Evolutionary conservation across 2,888 invertebrate species (phyloP), one percentile per base, ranked within the genome.

Genomic region (Dryobotodes eremita): DNA sequence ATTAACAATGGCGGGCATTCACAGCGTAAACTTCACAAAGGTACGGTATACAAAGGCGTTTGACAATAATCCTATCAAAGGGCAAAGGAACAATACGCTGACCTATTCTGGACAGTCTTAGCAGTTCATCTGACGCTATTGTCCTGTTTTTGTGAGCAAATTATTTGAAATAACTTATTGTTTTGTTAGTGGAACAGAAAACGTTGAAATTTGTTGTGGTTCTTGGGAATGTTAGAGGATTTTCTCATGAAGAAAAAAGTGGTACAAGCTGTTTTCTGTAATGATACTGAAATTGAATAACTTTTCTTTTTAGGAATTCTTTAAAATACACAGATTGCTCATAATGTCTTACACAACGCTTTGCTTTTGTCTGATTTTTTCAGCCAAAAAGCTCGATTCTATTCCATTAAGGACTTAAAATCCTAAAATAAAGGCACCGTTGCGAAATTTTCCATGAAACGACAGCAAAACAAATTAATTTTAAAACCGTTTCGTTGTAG

Each of bases 31-130:
- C 84, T 89, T 73, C 75, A 88, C 88, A 89, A 88, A 86, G 89
- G 85, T 86, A 82, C n/a, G 71, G 48, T 68, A 86, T 85, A 89
- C 89, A 89, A 89, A 89, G 78, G 86, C 83, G 71, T 87, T 86
- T 84, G 85, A 89, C 88, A 86, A 86, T 89, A 89, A 89, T 89
- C 86, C 86, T 78, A 81, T 89, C 89, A 89, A 89, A 89, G 89
- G 85, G 77, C 80, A 79, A 23, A 75, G 71, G 83, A 83, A 89
- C 89, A 89, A 89, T 86, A 75, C 80, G 79, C 71, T 89, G 88
- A 83, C 86, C 88, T 83, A 84, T 82, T 85, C 77, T 79, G 83
- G 77, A 77, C 86, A 82, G 79, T 78, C 82, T 86, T 78, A 66
- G 76, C 69, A 77, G 86, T 85, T 74, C 82, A 76, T 85, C 76